phyloP scores from a whole-genome alignment of 1,140 invertebrate genomes.

The Bombus haemorrhoidalis region DNA sequence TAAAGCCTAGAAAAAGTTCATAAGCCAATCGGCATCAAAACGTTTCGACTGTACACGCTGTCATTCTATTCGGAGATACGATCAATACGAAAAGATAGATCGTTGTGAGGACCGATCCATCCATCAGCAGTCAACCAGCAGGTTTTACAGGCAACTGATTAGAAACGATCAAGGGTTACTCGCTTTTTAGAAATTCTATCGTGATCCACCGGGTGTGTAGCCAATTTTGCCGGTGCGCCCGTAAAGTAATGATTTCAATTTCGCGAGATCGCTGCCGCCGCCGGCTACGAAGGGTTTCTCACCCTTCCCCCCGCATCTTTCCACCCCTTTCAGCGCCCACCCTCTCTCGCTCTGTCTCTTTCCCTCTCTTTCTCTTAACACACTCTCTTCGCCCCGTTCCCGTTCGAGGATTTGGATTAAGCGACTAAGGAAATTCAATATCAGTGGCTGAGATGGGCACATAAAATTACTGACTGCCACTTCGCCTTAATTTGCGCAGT shows the following conservation, averaged over 20 bases:
- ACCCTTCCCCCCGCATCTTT: conserved; percentile 21
- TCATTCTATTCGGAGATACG: background rate
- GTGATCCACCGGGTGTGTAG: conserved; percentile 63
- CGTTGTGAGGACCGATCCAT: background rate
- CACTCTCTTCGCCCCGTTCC: conserved; percentile 7
- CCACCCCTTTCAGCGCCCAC: conserved; percentile 43
- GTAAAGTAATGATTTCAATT: conserved; percentile 83
- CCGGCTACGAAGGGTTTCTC: conserved; percentile 59
- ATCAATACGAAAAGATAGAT: background rate
- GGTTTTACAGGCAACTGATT: conserved; percentile 10
- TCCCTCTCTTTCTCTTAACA: conserved; percentile 28
- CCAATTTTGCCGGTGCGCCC: conserved; percentile 64
- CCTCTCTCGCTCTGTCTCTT: conserved; percentile 40
- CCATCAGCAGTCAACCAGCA: background rate
- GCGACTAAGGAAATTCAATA: conserved; percentile 83
- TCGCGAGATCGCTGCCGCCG: conserved; percentile 77
- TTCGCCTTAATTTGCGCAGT: conserved; percentile 82
- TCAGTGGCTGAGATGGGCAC: conserved; percentile 82
- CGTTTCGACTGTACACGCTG: background rate
- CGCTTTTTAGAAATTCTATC: conserved; percentile 74
- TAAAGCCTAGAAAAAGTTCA: no score
- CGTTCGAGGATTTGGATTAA: conserved; percentile 79
- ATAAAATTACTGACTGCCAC: conserved; percentile 83
- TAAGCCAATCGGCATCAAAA: background rate
- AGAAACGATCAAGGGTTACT: conserved; percentile 36